Evolutionary conservation across 2,888 invertebrate species (phyloP).

Genomic region (Baronia brevicornis): DNA sequence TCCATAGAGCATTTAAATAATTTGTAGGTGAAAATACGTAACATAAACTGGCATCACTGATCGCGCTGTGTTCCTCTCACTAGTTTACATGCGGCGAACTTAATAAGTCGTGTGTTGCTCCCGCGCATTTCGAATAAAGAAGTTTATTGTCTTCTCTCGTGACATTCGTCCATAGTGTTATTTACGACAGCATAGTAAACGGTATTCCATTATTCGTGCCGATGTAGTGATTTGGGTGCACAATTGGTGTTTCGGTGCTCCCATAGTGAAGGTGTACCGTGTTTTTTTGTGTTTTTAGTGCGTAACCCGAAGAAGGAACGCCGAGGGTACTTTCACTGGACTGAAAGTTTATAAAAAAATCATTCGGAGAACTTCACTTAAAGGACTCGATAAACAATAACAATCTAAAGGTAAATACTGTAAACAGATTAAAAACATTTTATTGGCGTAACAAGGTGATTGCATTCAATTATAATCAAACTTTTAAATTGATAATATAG

Average conservation of each 20-base stretch:
- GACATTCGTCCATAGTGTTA: constrained; percentile 26
- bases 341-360: constrained; percentile 67
- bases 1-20: no score
- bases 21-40: constrained; percentile 6
- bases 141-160: constrained; percentile 28
- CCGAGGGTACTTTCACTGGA: constrained; percentile 74
- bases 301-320: constrained; percentile 42
- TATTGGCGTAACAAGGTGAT: constrained; percentile 1
- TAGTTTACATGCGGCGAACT: constrained; percentile 34
- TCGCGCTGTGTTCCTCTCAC: constrained; percentile 29
- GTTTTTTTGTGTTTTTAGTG: constrained; percentile 28
- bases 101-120: constrained; percentile 22
- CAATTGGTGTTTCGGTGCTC: constrained; percentile 34
- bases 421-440: no score
- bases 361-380: constrained; percentile 64
- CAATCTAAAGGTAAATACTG: constrained; percentile 44
- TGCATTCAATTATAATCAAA: no score
- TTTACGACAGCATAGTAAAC: constrained; percentile 15
- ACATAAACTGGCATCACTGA: constrained; percentile 19
- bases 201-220: constrained; percentile 29
- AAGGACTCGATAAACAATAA: constrained; percentile 40
- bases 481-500: no score
- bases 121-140: constrained; percentile 16
- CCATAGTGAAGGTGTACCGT: constrained; percentile 23
- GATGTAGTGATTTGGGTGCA: constrained; percentile 36